Evolutionary conservation across 92 coral and sea anemone species (phyloP).

Genomic region (Diadumene lineata): DNA sequence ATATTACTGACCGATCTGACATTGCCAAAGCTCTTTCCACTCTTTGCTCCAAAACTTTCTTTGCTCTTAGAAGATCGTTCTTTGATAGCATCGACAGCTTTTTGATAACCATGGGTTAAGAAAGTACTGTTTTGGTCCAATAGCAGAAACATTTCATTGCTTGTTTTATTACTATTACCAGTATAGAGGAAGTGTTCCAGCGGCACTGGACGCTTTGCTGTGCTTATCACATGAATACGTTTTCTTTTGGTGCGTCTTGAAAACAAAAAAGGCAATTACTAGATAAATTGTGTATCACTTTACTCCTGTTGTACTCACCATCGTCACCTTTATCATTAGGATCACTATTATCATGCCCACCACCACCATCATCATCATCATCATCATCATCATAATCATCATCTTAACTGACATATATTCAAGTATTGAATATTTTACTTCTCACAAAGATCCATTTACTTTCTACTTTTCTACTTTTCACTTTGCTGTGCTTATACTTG

Average conservation of each 20-base stretch:
- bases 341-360: background rate
- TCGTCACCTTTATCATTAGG: background rate
- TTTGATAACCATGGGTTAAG: slow-evolving; percentile 83
- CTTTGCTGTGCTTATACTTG: no score
- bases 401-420: no score
- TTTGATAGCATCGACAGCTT: slow-evolving; percentile 87
- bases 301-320: background rate
- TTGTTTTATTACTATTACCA: slow-evolving; percentile 93
- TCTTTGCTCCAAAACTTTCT: slow-evolving; percentile 83
- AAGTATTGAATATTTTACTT: no score
- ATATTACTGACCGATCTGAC: slow-evolving; percentile 62
- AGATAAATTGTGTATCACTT: background rate
- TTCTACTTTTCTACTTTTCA: no score
- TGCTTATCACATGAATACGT: slow-evolving; percentile 93
- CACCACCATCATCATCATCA: background rate
- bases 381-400: background rate
- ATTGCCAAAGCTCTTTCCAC: slow-evolving; percentile 49
- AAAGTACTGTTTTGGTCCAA: slow-evolving; percentile 75
- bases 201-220: slow-evolving; percentile 95
- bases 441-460: no score
- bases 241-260: slow-evolving; percentile 86
- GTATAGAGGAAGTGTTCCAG: slow-evolving; percentile 91
- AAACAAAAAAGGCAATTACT: background rate
- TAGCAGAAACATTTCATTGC: slow-evolving; percentile 84
- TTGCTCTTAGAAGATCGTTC: slow-evolving; percentile 78